Evolutionary conservation across 35 echinoderm and acorn worm species (phyloP), one percentile per base, ranked within the genome.

Genomic region (Acanthaster planci): DNA sequence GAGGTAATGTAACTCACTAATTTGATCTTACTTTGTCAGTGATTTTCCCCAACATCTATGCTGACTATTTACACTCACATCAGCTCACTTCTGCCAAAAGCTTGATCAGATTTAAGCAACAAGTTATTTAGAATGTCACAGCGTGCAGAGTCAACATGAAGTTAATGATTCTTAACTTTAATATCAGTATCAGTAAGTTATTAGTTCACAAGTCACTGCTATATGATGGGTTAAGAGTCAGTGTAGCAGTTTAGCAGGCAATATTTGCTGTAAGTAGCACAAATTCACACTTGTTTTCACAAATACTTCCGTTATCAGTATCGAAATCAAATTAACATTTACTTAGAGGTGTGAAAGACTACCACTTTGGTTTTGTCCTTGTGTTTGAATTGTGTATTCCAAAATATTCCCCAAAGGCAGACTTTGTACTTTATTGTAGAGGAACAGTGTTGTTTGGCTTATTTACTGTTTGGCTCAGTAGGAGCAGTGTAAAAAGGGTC

Each of bases 101-200:
- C n/a, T n/a, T n/a, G n/a, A n/a, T 47, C 42, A 47, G 12, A 6
- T 6, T 47, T 47, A 47, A 47, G 42, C 4, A 6, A 47, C 42
- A 47, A 47, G 12, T 47, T 12, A 47, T 47, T 12, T 47, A 72
- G 64, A 19, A 21, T 31, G 64, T 72, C 10, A 72, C 22, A 72
- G 14, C 64, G 30, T 31, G 64, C 64, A 34, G 7, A 34, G 23
- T 26, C 22, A 10, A 7, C 1, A 72, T 30, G 34, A 72, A 72
- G 64, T 72, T 72, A 72, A 72, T 72, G 14, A 72, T 72, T 72
- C 64, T 34, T 34, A 72, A 72, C 64, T 72, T 27, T 22, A 67
- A 27, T 21, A 31, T 67, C 30, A 26, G 30, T 72, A 14, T 26
- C 34, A 26, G 26, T 29, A 72, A 72, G 23, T 26, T 72, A 72